phyloP scores from a whole-genome alignment of 2,797 vertebrate genomes.

The Fundulus diaphanus region DNA sequence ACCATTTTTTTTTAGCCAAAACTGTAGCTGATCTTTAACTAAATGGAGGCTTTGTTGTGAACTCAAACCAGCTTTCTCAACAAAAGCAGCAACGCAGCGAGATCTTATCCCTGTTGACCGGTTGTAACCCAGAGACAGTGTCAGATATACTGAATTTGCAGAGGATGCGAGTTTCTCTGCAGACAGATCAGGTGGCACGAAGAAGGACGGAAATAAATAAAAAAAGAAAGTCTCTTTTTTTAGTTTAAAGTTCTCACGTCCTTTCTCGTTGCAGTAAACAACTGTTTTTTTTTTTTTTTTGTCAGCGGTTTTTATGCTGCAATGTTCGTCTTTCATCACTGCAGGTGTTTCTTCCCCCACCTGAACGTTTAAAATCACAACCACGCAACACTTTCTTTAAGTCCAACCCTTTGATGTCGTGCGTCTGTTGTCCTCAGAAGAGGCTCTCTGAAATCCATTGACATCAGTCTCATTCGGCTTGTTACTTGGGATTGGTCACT shows the following conservation, averaged over 20 bases:
- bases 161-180: constrained; percentile 23
- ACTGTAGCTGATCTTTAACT: background rate
- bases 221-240: constrained; percentile 9
- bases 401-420: constrained; percentile 29
- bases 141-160: constrained; percentile 43
- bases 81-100: constrained; percentile 10
- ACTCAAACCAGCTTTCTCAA: constrained; percentile 21
- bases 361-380: constrained; percentile 44
- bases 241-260: background rate
- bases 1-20: background rate
- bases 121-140: constrained; percentile 39
- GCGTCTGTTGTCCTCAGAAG: constrained; percentile 36
- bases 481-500: background rate
- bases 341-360: constrained; percentile 42
- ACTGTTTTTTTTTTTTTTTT: constrained; percentile 23
- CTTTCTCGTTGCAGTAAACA: constrained; percentile 12
- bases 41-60: constrained; percentile 12
- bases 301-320: constrained; percentile 17
- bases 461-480: background rate
- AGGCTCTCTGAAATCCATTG: background rate
- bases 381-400: constrained; percentile 35
- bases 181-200: constrained; percentile 11
- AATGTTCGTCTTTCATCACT: constrained; percentile 30
- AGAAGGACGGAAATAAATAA: background rate
- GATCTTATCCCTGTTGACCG: constrained; percentile 35